These are phyloP conservation scores for Drosophila tripunctata DNA, from an alignment of 2,888 invertebrate genomes.

Conservation along the genomic window DNA sequence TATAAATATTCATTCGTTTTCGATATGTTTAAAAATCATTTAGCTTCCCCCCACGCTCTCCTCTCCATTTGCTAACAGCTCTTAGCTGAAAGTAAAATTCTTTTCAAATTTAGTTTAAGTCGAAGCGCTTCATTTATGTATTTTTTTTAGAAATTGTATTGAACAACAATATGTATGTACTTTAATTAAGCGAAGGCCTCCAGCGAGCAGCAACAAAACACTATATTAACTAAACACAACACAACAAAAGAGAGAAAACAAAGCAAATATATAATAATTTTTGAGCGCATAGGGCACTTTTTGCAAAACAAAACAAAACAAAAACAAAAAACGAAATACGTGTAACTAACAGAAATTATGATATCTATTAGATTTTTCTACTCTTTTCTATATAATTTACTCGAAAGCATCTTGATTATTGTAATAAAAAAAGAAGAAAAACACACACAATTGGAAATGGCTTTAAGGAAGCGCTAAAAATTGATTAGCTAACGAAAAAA, in stretches of 20 bases:
- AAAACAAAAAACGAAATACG: slow-evolving; percentile 57
- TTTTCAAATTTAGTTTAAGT: slow-evolving; percentile 63
- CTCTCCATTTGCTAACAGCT: slow-evolving; percentile 22
- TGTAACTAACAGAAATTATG: slow-evolving; percentile 60
- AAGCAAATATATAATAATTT: slow-evolving; percentile 62
- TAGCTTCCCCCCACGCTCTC: slow-evolving; percentile 20
- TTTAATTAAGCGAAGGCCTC: slow-evolving; percentile 49
- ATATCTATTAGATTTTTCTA: slow-evolving; percentile 80
- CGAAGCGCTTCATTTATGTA: slow-evolving; percentile 65
- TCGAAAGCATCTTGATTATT: slow-evolving; percentile 62
- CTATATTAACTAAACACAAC: slow-evolving; percentile 35
- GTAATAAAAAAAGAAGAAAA: slow-evolving; percentile 36
- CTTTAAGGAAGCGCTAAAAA: slow-evolving; percentile 55
- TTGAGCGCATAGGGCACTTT: slow-evolving; percentile 79
- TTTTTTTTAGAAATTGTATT: slow-evolving; percentile 66
- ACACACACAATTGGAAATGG: slow-evolving; percentile 59
- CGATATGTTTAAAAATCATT: slow-evolving; percentile 57
- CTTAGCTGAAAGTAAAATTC: slow-evolving; percentile 32
- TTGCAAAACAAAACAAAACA: too few species aligned
- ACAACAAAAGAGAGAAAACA: slow-evolving; percentile 38
- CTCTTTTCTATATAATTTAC: slow-evolving; percentile 79
- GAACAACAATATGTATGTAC: slow-evolving; percentile 50
- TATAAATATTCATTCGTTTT: slow-evolving; percentile 55
- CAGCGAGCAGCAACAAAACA: slow-evolving; percentile 25
- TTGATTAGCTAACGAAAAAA: slow-evolving; percentile 66